Percentiles rank a stretch among this genome's conserved stretches.
phyloP scores from a whole-genome alignment of 2,797 vertebrate species.

The Siniperca scherzeri region DNA sequence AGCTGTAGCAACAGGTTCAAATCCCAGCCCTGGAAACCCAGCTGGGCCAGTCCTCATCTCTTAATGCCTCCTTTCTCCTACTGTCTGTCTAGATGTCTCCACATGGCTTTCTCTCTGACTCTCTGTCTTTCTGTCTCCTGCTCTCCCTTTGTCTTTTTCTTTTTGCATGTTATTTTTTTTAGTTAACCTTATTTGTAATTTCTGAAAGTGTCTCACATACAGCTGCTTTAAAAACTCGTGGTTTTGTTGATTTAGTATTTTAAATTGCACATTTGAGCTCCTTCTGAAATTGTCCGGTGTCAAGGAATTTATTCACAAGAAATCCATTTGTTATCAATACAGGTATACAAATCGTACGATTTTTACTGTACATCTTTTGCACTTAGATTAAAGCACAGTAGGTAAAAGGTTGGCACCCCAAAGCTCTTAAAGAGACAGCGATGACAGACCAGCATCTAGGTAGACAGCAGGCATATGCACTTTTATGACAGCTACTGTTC shows the following conservation, averaged over 20 bases:
- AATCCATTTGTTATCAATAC: background rate
- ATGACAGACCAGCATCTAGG: slow-evolving; percentile 31
- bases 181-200: background rate
- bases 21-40: slow-evolving; percentile 54
- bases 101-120: slow-evolving; percentile 1
- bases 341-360: background rate
- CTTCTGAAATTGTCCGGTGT: background rate
- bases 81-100: slow-evolving; percentile 46
- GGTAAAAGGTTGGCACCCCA: background rate
- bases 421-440: slow-evolving; percentile 25
- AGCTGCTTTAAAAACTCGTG: background rate
- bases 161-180: background rate
- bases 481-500: slow-evolving; percentile 58
- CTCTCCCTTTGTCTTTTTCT: background rate
- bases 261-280: background rate
- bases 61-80: slow-evolving; percentile 67
- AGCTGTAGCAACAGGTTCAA: slow-evolving; percentile 80
- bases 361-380: background rate
- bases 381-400: background rate
- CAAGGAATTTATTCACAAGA: background rate
- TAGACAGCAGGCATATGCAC: slow-evolving; percentile 39
- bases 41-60: slow-evolving; percentile 50
- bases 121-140: background rate
- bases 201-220: background rate
- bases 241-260: background rate